Base-by-base conservation (phyloP, 35 echinoderm and acorn worm genomes). In the Lytechinus variegatus region DNA sequence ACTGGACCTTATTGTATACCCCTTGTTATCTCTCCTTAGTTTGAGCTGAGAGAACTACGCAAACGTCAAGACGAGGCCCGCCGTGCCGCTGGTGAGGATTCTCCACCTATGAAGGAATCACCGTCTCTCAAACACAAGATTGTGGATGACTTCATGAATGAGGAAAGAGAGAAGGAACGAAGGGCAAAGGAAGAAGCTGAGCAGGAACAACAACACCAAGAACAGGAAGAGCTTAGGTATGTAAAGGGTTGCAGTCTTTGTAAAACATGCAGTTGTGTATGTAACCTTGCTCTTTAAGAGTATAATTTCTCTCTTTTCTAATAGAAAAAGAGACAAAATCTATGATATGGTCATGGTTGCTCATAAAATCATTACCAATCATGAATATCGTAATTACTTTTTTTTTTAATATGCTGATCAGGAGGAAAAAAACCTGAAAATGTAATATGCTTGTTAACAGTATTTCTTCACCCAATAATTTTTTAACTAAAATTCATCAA, bases 91-190 rank as follows among this genome's bases (percentile, higher is more conserved):
- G 98, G 95, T 53, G 95, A 96, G 87, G 95, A 94, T 14, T 95
- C 97, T 27, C 98, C 97, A 56, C 98, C 98, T 12, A 93, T 98
- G 96, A 98, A 96, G 92, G 97, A 99, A 55, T 98, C 98, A 33
- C 98, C 98, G 19, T 97, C 96, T 54, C 95, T 99, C 88, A 98
- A 99, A 95, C 98, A 99, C 95, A 93, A 92, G 86, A 95, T 99
- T 16, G 97, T 99, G 1, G 98, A 99, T 54, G 96, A 99, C 8
- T 99, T 99, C 86, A 93, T 99, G 94, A 28, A 95, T 52, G 96
- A 95, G 91, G 96, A 98, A 44, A 95, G 92, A 66, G 97, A 98
- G 87, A 95, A 79, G 54, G 97, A 99, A 92, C 96, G 87, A 61
- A 54, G 93, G 10, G 97, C 95, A 9, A 97, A 98, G 54, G 97